Percentiles rank a stretch among this genome's conserved stretches.
Conservation (phyloP, 2,888 invertebrate genomes). For the Philopedon plagiatum region DNA sequence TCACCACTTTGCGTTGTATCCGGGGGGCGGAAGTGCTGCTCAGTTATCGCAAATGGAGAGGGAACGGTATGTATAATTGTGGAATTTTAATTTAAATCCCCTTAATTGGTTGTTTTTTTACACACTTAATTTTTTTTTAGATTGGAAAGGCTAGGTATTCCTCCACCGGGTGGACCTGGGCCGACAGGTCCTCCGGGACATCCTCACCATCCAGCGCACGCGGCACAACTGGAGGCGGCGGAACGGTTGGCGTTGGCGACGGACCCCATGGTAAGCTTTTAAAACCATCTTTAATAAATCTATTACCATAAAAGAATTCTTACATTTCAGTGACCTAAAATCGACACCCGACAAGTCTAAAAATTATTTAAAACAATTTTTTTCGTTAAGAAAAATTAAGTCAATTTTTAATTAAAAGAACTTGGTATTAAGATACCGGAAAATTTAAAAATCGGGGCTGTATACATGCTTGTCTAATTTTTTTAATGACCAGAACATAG, state of each 20-base stretch:
- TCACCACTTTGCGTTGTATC: conserved; percentile 81
- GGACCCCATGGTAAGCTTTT: conserved; percentile 84
- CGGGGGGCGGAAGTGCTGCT: conserved; percentile 79
- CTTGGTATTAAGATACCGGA: too few relatives aligned
- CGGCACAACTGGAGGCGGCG: conserved; percentile 80
- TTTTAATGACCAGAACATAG: too few relatives aligned
- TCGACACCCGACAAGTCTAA: too few relatives aligned
- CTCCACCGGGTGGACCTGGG: conserved; percentile 72
- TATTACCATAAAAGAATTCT: not conserved
- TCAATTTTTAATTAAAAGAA: too few relatives aligned
- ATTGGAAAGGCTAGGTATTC: conserved; percentile 85
- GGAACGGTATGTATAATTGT: conserved; percentile 73
- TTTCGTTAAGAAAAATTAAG: too few relatives aligned
- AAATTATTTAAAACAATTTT: too few relatives aligned
- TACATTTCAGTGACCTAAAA: too few relatives aligned
- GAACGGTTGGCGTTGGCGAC: conserved; percentile 88
- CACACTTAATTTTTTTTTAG: conserved; percentile 3
- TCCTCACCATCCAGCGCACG: conserved; percentile 73
- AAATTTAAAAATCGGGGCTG: too few relatives aligned
- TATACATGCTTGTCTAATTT: too few relatives aligned
- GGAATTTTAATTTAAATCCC: not conserved
- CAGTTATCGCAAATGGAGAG: conserved; percentile 86
- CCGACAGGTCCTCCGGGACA: conserved; percentile 72
- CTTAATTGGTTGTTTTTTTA: not conserved
- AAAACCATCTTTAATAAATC: not conserved